phyloP scores from a whole-genome alignment of 2,113 vertebrate genomes.

The Tupaia chinensis region DNA sequence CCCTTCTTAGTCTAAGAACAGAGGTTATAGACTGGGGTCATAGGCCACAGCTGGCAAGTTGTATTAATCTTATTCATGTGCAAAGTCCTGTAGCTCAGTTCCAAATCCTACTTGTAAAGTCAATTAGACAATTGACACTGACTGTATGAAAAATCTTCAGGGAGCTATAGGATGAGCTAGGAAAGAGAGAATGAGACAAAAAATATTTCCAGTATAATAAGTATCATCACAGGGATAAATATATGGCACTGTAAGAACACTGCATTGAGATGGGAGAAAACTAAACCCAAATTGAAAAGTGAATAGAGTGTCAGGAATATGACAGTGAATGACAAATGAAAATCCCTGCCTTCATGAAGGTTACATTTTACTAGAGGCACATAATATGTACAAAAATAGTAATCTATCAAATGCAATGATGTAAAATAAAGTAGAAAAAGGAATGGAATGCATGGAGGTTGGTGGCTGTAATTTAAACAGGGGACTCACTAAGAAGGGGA shows the following conservation, averaged over 20 bases:
- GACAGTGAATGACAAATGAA: not conserved
- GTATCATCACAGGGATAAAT: not conserved
- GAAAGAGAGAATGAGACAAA: not conserved
- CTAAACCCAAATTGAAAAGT: not conserved
- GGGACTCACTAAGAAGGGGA: not conserved
- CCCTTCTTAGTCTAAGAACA: not conserved
- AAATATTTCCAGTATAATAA: not conserved
- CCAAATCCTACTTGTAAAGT: not conserved
- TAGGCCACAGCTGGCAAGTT: not conserved
- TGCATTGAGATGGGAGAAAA: not conserved
- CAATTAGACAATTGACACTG: not conserved
- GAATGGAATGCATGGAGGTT: not conserved
- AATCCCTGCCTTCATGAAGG: not conserved
- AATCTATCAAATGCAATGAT: not conserved
- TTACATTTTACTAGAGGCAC: slow-evolving; percentile 5
- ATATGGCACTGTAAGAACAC: not conserved
- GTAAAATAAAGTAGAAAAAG: not conserved
- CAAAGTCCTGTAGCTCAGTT: not conserved
- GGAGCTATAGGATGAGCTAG: not conserved
- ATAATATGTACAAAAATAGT: not conserved
- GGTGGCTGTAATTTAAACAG: not conserved
- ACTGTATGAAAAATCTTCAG: not conserved
- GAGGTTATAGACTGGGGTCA: not conserved
- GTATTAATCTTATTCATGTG: not conserved
- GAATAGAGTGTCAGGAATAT: not conserved